Evolutionary conservation across 2,113 vertebrate species (phyloP), one percentile per base, ranked within the genome.

Genomic region (Collichthys lucidus): DNA sequence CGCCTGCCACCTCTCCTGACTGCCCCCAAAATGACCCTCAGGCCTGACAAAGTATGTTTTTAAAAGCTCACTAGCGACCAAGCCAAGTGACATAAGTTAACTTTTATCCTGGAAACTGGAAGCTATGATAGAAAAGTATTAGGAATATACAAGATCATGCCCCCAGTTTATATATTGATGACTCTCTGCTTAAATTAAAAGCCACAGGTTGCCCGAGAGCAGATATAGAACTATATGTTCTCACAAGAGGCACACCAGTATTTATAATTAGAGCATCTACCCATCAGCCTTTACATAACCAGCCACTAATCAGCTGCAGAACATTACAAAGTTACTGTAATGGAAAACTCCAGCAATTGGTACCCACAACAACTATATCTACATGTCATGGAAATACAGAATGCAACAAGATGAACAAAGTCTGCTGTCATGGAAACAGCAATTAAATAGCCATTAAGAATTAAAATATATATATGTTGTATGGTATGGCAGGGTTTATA

Each of bases 201-300:
- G 66, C 65, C 42, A 47, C 65, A 31, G 3, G 15, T 47, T 78
- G 57, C 82, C 79, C 11, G 50, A 20, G 75, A 87, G 47, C 1
- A 5, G 42, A 40, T 80, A 47, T 50, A 64, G 19, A 75, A 55
- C 68, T 26, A 24, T 42, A 80, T 35, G 80, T 81, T 72, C 16
- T 35, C 19, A 35, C 50, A 31, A 64, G 60, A 81, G 61, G 17
- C 49, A 50, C 42, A 65, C n/a, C 59, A 22, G 47, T 65, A 57
- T 83, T 77, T 47, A 70, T 84, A 84, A 83, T 83, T 74, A 80
- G 52, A 40, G 20, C 20, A 49, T 61, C 11, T 49, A 65, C 47
- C 55, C 19, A 46, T 55, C 46, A 60, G 49, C 31, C 4, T 73
- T 89, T 77, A 83, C 62, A 46, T 89, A 87, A 90, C 31, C 31